Evolutionary conservation across 2,797 vertebrate genomes (phyloP).

Genomic region (Galaxias olidus): DNA sequence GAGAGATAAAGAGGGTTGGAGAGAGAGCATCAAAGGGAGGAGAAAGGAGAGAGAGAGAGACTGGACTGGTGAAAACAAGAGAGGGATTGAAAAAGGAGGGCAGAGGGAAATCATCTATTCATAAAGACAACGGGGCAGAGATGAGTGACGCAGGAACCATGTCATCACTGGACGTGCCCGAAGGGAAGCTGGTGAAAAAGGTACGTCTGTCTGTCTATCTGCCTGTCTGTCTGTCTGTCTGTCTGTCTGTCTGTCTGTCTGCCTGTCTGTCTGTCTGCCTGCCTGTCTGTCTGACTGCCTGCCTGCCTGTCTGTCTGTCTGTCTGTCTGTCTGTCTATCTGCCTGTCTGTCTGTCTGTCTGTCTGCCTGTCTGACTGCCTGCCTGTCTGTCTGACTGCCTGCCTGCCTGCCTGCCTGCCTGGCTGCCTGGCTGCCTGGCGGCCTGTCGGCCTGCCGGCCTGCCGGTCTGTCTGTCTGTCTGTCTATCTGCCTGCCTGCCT

Average conservation of each 20-base stretch:
- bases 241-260: background rate
- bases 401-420: too few relatives aligned
- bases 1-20: constrained; percentile 56
- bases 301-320: background rate
- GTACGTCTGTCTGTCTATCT: constrained; percentile 48
- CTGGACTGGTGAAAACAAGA: constrained; percentile 2
- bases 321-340: too few relatives aligned
- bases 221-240: background rate
- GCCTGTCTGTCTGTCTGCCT: background rate
- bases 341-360: too few relatives aligned
- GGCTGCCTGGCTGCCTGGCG: too few relatives aligned
- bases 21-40: constrained; percentile 29
- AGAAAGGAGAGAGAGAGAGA: constrained; percentile 1
- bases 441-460: too few relatives aligned
- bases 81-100: constrained; percentile 30
- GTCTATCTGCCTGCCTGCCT: too few relatives aligned
- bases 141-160: constrained; percentile 65
- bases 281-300: background rate
- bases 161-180: constrained; percentile 60
- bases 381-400: too few relatives aligned
- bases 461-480: too few relatives aligned
- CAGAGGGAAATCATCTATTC: constrained; percentile 32
- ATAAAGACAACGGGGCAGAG: constrained; percentile 52
- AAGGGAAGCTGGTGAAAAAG: constrained; percentile 74
- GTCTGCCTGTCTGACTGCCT: too few relatives aligned